These are phyloP conservation scores for Rhinolophus ferrumequinum DNA, from an alignment of 2,113 vertebrate genomes.

Conservation along the genomic window DNA sequence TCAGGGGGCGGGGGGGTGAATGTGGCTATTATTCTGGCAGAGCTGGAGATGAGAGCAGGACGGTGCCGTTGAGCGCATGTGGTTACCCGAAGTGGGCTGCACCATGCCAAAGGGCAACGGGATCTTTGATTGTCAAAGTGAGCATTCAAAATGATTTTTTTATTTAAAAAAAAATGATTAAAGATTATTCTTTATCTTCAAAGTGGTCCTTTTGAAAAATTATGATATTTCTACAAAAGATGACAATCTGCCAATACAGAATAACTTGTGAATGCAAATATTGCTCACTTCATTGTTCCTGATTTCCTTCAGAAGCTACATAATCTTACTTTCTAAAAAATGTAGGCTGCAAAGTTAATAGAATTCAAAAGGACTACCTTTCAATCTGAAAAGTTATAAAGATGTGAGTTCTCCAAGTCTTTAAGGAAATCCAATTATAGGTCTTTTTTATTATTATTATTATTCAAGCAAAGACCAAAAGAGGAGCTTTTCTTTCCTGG, in stretches of 20 bases:
- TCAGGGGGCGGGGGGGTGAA: conserved; percentile 37
- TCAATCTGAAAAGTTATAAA: conserved; percentile 86
- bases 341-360: conserved; percentile 87
- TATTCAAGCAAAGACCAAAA: conserved; percentile 86
- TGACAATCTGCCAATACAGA: conserved; percentile 88
- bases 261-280: conserved; percentile 90
- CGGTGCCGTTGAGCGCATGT: conserved; percentile 71
- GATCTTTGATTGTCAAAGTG: conserved; percentile 82
- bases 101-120: conserved; percentile 75
- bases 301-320: conserved; percentile 87
- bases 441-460: conserved; percentile 83
- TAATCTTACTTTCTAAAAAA: conserved; percentile 88
- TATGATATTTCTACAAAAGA: conserved; percentile 88
- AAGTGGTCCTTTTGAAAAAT: conserved; percentile 86
- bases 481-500: conserved; percentile 83
- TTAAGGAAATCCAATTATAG: conserved; percentile 90
- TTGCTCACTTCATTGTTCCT: conserved; percentile 86
- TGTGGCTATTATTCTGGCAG: conserved; percentile 11
- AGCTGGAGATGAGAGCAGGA: conserved; percentile 27
- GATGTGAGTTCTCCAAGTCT: conserved; percentile 85
- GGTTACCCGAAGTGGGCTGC: conserved; percentile 75
- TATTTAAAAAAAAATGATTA: conserved; percentile 83
- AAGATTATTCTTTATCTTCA: conserved; percentile 87
- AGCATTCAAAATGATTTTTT: conserved; percentile 85
- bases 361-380: conserved; percentile 89